Conservation (phyloP, 53 echinoderm and acorn worm genomes). For the Antedon mediterranea region DNA sequence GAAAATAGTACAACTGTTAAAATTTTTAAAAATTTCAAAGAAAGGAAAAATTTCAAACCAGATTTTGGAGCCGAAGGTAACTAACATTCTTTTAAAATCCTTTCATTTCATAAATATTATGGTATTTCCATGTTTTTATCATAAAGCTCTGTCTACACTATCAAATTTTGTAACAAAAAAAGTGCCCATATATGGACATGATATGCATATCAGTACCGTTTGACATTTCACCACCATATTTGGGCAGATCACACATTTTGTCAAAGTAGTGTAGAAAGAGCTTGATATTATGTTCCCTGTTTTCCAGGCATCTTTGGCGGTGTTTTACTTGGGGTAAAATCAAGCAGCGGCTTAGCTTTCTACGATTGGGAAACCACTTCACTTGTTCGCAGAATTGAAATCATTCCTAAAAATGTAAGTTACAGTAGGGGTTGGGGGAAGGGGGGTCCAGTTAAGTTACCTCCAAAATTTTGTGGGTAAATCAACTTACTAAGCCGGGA, state of each 20-base stretch:
- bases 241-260: too few relatives aligned
- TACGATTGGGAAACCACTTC: conserved; percentile 93
- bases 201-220: too few relatives aligned
- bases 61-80: conserved; percentile 95
- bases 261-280: too few relatives aligned
- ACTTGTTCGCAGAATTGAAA: conserved; percentile 88
- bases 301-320: conserved; percentile 73
- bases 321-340: conserved; percentile 60
- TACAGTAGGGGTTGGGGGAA: too few relatives aligned
- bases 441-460: too few relatives aligned
- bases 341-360: conserved; percentile 88
- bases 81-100: not conserved
- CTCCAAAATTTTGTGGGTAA: too few relatives aligned
- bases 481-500: too few relatives aligned
- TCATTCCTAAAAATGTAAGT: conserved; percentile 79
- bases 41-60: conserved; percentile 90
- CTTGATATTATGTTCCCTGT: not conserved
- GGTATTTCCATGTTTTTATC: too few relatives aligned
- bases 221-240: too few relatives aligned
- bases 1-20: conserved; percentile 74
- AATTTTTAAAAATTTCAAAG: conserved; percentile 96
- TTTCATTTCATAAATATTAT: not conserved
- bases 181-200: too few relatives aligned
- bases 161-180: too few relatives aligned
- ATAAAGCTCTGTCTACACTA: too few relatives aligned